These are phyloP conservation scores for Calcarius lapponicus DNA, from an alignment of 2,797 vertebrate species.

Conservation along the genomic window DNA sequence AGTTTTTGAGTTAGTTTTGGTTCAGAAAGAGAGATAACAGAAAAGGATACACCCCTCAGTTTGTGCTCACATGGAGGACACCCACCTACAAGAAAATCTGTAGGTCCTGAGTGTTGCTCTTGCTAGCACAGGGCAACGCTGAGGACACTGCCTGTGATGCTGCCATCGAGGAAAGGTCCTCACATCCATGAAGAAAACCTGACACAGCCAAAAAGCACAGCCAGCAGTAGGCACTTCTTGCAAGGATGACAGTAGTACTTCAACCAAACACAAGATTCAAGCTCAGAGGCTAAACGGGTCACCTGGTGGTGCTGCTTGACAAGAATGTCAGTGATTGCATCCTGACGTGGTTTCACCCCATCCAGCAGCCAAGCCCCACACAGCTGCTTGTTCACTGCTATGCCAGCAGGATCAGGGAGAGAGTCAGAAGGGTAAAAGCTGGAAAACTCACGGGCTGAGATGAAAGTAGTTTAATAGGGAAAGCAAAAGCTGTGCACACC, in stretches of 20 bases:
- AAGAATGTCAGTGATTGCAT: neutral
- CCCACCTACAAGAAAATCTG: neutral
- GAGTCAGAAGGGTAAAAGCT: neutral
- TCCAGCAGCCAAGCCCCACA: neutral
- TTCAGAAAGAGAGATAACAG: neutral
- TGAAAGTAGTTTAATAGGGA: neutral
- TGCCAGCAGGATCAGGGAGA: neutral
- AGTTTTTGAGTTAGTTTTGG: neutral
- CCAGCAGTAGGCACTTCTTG: neutral
- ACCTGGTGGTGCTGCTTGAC: neutral
- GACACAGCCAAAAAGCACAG: neutral
- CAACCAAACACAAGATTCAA: neutral
- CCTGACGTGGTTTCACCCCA: neutral
- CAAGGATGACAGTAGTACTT: neutral
- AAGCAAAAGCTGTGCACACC: neutral
- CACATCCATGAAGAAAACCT: neutral
- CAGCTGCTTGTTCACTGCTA: accelerated
- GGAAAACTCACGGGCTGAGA: neutral
- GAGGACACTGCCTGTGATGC: neutral
- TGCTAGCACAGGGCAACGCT: neutral
- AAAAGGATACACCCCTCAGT: neutral
- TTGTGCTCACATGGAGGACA: neutral
- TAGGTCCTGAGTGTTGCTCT: neutral
- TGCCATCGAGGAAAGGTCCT: neutral
- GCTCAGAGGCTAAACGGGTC: neutral